Evolutionary conservation across 2,888 invertebrate species (phyloP), one percentile per base, ranked within the genome.

Genomic region (Terebella lapidaria): DNA sequence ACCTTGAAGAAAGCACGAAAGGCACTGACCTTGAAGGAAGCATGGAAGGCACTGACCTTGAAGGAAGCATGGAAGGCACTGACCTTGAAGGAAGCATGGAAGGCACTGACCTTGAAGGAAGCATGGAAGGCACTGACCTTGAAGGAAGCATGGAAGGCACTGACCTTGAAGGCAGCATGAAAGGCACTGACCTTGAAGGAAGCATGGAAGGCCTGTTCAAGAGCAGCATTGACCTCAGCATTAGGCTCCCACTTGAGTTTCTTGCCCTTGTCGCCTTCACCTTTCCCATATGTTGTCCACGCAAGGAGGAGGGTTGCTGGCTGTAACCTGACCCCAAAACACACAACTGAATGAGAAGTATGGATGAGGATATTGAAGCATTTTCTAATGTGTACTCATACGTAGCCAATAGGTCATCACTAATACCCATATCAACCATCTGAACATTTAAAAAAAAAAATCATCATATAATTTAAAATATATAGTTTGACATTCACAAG

Each of bases 221-320:
- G 66, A 2, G 75, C 74, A 24, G 63, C 61, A 10, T 68, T 61
- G 3, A 78, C 62, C 18, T 55, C 58, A 4, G 61, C 60, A 58
- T 69, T 72, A 10, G 72, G 70, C 3, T 58, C 54, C 80, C 79
- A 81, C 29, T 59, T 70, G n/a, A 52, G 42, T 26, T 65, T 70
- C 27, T 65, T 70, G 45, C 74, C 75, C 62, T 75, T 76, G 35
- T 69, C 68, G n/a, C 73, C 74, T 3, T 57, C 47, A 24, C 78
- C 75, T 30, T 63, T 58, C 28, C 70, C 70, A 63, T 81, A 81
- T 27, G 68, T 66, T 22, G 71, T 63, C 53, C 68, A 64, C n/a
- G 79, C 77, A 35, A 74, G 63, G 57, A 77, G 68, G 25, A 79
- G 67, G 22, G 65, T 65, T 47, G 80, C 67, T 20, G 81, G 81